Evolutionary conservation across 2,888 invertebrate genomes (phyloP).

Genomic region (Drosophila merina): DNA sequence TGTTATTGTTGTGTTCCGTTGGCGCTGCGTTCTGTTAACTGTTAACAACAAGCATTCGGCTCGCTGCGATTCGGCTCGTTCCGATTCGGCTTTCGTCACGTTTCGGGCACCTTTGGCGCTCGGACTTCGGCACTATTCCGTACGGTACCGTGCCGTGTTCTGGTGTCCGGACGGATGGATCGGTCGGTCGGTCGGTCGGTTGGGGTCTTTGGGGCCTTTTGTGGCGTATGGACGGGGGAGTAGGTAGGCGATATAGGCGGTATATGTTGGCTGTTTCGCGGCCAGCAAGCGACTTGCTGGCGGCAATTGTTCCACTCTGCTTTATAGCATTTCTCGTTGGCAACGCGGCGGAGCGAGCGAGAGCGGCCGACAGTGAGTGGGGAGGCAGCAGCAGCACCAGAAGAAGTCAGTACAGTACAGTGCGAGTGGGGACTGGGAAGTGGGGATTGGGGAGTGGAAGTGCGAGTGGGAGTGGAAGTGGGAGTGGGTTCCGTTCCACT

Average conservation of each 20-base stretch:
- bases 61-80: slow-evolving; percentile 8
- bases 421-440: not conserved
- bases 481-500: not conserved
- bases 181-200: not conserved
- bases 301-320: slow-evolving; percentile 45
- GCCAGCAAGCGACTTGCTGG: slow-evolving; percentile 65
- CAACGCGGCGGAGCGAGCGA: slow-evolving; percentile 30
- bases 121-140: not conserved
- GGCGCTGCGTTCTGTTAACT: not conserved
- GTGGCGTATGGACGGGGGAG: no score
- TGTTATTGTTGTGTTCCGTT: slow-evolving; percentile 1
- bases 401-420: not conserved
- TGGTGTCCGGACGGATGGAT: not conserved
- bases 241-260: no score
- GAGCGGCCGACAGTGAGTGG: slow-evolving; percentile 18
- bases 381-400: not conserved
- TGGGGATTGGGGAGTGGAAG: not conserved
- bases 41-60: slow-evolving; percentile 22
- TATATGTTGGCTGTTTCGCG: slow-evolving; percentile 68
- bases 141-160: no score
- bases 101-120: not conserved
- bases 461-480: not conserved
- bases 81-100: slow-evolving; percentile 1
- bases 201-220: not conserved
- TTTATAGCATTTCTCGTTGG: slow-evolving; percentile 61